Evolutionary conservation across 2,797 vertebrate genomes (phyloP).

Genomic region (Distichodus sexfasciatus): DNA sequence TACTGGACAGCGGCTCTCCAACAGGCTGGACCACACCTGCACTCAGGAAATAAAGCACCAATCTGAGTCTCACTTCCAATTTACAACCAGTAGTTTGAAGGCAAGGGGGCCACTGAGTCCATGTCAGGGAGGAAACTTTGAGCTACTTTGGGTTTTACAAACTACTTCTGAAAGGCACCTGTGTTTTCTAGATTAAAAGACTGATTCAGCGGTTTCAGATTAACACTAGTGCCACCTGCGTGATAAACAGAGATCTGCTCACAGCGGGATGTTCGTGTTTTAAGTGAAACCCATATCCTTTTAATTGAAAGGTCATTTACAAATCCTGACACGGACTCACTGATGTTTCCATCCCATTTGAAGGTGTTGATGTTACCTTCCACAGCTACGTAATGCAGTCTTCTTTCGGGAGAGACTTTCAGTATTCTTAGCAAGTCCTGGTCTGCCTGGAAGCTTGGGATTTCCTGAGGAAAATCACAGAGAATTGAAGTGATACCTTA

Average conservation of each 20-base stretch:
- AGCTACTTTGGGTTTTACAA: too few species aligned
- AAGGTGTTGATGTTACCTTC: conserved; percentile 62
- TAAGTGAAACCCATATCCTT: too few species aligned
- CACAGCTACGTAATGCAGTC: conserved; percentile 73
- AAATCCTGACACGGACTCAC: too few species aligned
- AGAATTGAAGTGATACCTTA: neutral
- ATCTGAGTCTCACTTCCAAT: neutral
- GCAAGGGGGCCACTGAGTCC: neutral
- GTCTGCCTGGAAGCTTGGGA: conserved; percentile 70
- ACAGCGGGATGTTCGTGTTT: too few species aligned
- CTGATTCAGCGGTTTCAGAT: too few species aligned
- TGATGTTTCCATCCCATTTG: too few species aligned
- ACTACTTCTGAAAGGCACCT: too few species aligned
- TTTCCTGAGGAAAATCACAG: conserved; percentile 56
- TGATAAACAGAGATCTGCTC: too few species aligned
- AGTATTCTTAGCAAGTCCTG: conserved; percentile 64
- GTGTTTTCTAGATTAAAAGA: too few species aligned
- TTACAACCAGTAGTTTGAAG: neutral
- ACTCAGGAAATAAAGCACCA: neutral
- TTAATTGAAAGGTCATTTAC: neutral
- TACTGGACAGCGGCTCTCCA: conserved; percentile 68
- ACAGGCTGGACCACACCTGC: conserved; percentile 69
- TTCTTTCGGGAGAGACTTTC: conserved; percentile 55
- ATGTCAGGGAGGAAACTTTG: neutral
- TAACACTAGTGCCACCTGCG: too few species aligned